Evolutionary conservation across 2,888 invertebrate genomes (phyloP).

Genomic region (Liopterus haemorrhoidalis): DNA sequence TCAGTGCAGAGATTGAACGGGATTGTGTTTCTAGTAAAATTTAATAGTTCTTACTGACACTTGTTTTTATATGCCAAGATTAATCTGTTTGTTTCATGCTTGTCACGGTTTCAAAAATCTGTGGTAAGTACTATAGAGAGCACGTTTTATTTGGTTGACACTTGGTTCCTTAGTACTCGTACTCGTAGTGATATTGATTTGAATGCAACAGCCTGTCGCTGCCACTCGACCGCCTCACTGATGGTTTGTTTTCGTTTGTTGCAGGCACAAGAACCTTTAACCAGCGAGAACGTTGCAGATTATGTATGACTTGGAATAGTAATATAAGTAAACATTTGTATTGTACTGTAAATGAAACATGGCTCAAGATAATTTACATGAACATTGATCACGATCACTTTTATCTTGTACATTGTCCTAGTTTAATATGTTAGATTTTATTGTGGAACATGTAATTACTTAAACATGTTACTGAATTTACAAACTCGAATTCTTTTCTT

Average conservation of each 20-base stretch:
- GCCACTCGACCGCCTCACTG: slow-evolving; percentile 6
- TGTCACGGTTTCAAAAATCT: slow-evolving; percentile 23
- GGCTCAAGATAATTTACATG: too few species aligned
- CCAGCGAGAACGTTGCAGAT: slow-evolving; percentile 71
- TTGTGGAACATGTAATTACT: too few species aligned
- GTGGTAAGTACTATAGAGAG: slow-evolving; percentile 20
- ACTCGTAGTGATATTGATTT: background rate
- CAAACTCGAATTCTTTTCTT: too few species aligned
- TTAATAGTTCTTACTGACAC: slow-evolving; percentile 11
- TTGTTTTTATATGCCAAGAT: slow-evolving; percentile 20
- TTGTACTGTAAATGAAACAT: too few species aligned
- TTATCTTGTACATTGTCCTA: too few species aligned
- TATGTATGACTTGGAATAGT: slow-evolving; percentile 55
- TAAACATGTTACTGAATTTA: too few species aligned
- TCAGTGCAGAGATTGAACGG: background rate
- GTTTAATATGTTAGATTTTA: too few species aligned
- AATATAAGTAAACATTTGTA: too few species aligned
- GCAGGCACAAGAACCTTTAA: slow-evolving; percentile 78
- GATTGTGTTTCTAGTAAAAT: background rate
- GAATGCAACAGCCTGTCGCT: background rate
- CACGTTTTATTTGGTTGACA: slow-evolving; percentile 17
- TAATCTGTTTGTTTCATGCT: slow-evolving; percentile 24
- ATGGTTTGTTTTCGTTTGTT: slow-evolving; percentile 46
- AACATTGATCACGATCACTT: too few species aligned
- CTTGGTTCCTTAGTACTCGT: slow-evolving; percentile 14